Percentiles rank a stretch among this genome's conserved stretches.
Conservation (phyloP, 2,797 vertebrate genomes). For the Botia almorhae region DNA sequence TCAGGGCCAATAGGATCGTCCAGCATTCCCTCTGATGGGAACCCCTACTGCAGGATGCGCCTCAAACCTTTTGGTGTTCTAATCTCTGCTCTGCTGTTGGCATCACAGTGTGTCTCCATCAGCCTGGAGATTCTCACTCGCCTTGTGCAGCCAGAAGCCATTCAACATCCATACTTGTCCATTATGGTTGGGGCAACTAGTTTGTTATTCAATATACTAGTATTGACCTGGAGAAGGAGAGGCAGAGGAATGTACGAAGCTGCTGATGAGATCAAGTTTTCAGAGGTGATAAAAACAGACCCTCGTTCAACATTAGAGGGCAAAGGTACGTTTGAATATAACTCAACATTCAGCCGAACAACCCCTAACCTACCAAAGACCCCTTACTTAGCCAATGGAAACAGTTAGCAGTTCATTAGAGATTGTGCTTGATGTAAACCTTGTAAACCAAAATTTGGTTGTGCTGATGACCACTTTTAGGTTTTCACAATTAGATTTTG, state of each 20-base stretch:
- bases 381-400: no score
- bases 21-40: background rate
- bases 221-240: conserved; percentile 60
- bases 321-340: conserved; percentile 33
- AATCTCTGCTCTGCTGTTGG: conserved; percentile 74
- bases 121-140: conserved; percentile 72
- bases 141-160: conserved; percentile 66
- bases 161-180: conserved; percentile 69
- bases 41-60: conserved; percentile 62
- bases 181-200: conserved; percentile 64
- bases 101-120: conserved; percentile 74
- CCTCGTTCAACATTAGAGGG: background rate
- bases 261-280: conserved; percentile 40
- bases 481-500: background rate
- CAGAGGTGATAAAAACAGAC: background rate
- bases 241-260: conserved; percentile 32
- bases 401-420: no score
- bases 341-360: no score
- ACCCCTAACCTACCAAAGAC: no score
- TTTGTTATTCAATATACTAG: conserved; percentile 69
- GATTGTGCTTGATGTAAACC: no score
- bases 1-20: background rate
- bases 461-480: no score
- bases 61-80: conserved; percentile 68
- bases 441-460: no score